Base-by-base conservation (phyloP, 2,888 invertebrate genomes). In the Glomeris marginata region DNA sequence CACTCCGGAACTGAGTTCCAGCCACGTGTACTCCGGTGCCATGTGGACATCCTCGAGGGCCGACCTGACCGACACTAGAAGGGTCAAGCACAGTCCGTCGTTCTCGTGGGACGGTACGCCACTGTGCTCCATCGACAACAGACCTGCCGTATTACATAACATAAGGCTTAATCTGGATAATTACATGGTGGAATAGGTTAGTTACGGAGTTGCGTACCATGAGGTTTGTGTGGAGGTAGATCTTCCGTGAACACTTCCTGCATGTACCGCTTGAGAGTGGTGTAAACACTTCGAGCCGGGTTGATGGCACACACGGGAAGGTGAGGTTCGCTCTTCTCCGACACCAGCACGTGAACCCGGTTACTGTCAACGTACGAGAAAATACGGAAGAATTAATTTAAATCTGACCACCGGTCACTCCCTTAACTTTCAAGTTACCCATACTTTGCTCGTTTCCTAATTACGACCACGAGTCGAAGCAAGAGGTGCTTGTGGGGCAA, bases 1-100 rank as follows among this genome's bases (percentile, higher is more conserved):
- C 35, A 83, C 66, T 41, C 77, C 76, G 59, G 74, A 72, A 28
- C 80, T 74, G 41, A 86, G 68, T 67, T 88, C 86, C 59, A 86
- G 81, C 91, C 90, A 91, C 13, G 81, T 80, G 69, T 85, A 90
- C 67, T 88, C 88, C 51, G 86, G 85, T 62, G 84, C 83, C 3
- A 87, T 75, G 10, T 82, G 77, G 1, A 87, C 84, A 63, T 88
- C 85, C 69, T 91, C 90, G 28, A 91, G 69, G 0, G 88, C 82
- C 34, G 83, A 77, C 56, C 84, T 74, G 62, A 90, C 87, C 1
- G 84, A 83, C 13, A 91, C 83, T 45, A 91, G 69, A 37, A 90
- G 66, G 41, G 86, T 83, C 18, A 90, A 68, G 60, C 87, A 87
- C 51, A 83, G 73, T 0, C 90, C 90, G 69, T 90, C 88, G 54